Evolutionary conservation across 1,140 invertebrate genomes (phyloP).

Genomic region (Latrodectus geometricus): DNA sequence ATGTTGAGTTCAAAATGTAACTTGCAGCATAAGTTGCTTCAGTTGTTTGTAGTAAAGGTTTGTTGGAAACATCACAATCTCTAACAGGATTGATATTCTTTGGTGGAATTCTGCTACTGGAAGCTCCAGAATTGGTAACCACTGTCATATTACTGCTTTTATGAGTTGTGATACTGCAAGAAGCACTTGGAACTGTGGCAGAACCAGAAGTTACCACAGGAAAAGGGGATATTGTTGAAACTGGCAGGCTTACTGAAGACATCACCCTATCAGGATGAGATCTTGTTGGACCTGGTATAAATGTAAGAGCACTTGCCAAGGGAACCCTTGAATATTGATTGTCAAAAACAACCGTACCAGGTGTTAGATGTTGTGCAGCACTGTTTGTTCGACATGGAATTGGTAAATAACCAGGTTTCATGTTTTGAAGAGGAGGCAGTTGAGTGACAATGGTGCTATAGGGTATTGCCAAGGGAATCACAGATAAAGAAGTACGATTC

Average conservation of each 20-base stretch:
- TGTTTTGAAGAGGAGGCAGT: constrained; percentile 40
- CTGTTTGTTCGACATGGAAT: constrained; percentile 51
- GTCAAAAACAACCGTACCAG: constrained; percentile 58
- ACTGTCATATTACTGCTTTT: constrained; percentile 46
- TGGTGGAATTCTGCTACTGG: constrained; percentile 13
- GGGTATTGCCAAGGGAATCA: constrained; percentile 39
- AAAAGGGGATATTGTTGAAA: constrained; percentile 52
- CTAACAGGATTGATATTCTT: constrained; percentile 26
- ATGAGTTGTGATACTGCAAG: constrained; percentile 45
- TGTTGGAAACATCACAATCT: constrained; percentile 22
- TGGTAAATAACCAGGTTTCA: constrained; percentile 54
- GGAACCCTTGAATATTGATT: constrained; percentile 56
- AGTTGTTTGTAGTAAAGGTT: constrained; percentile 2
- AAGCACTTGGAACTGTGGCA: constrained; percentile 48
- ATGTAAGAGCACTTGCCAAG: constrained; percentile 62
- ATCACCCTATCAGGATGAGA: constrained; percentile 53
- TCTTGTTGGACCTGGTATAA: constrained; percentile 45
- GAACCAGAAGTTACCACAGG: constrained; percentile 58
- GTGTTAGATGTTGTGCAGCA: constrained; percentile 29
- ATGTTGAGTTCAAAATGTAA: constrained; percentile 29
- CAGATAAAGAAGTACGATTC: constrained; percentile 34
- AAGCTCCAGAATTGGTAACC: constrained; percentile 46
- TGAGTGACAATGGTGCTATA: constrained; percentile 45
- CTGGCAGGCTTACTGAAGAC: constrained; percentile 18
- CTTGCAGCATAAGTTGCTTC: constrained; percentile 31